phyloP scores from a whole-genome alignment of 2,888 invertebrate genomes.

The Athripsodes cinereus region DNA sequence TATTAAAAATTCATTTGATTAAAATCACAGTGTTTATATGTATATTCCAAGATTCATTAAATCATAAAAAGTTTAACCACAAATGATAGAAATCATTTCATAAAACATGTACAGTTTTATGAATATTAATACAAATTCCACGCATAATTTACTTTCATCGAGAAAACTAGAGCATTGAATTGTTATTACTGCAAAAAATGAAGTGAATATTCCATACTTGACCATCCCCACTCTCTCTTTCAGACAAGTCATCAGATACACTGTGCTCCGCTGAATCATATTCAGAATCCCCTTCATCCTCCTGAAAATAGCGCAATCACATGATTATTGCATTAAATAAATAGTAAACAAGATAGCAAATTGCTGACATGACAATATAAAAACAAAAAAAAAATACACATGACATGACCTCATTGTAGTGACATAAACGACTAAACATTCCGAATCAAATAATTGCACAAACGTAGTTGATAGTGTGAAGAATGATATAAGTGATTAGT shows the following conservation, averaged over 20 bases:
- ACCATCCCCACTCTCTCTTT: slow-evolving; percentile 61
- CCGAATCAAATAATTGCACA: slow-evolving; percentile 38
- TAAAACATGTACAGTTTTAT: background rate
- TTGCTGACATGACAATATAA: slow-evolving; percentile 20
- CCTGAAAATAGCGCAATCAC: slow-evolving; percentile 37
- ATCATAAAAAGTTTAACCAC: no score
- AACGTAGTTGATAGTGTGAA: slow-evolving; percentile 26
- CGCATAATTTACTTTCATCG: background rate
- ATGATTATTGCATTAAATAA: background rate
- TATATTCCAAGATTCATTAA: no score
- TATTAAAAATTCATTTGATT: no score
- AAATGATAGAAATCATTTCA: no score
- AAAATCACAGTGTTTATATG: no score
- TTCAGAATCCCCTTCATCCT: slow-evolving; percentile 43
- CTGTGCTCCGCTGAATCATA: slow-evolving; percentile 48
- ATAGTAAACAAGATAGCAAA: slow-evolving; percentile 5
- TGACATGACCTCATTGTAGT: slow-evolving; percentile 45
- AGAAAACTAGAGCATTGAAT: background rate
- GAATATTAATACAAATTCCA: background rate
- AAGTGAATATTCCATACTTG: slow-evolving; percentile 12
- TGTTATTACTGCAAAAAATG: slow-evolving; percentile 1
- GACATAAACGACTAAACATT: slow-evolving; percentile 47
- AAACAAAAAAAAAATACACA: slow-evolving; percentile 27
- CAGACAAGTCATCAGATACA: slow-evolving; percentile 51
- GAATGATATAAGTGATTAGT: background rate